Base-by-base conservation (phyloP, 35 echinoderm and acorn worm genomes). In the Chiridota heheva region DNA sequence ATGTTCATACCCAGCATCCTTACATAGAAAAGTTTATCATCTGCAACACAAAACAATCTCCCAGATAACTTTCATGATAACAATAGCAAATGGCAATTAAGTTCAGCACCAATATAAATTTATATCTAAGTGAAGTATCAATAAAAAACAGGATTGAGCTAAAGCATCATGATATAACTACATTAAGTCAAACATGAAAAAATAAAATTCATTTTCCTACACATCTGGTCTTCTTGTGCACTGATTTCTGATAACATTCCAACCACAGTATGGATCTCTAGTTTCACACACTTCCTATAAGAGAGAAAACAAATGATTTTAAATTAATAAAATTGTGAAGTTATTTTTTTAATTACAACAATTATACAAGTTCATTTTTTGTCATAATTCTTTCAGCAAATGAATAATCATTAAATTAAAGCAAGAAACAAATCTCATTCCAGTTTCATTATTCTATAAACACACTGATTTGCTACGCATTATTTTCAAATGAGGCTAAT, bases 211-310 rank as follows among this genome's bases (percentile, higher is more conserved):
- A n/a, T n/a, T n/a, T n/a, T n/a, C n/a, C n/a, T n/a, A 96, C 92
- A 68, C 55, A 57, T 90, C 39, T 59, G 82, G 88, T 53, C 58
- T 86, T 41, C 89, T 84, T 18, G 86, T 88, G 49, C 95, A 98
- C 51, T 80, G 39, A 13, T 47, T 32, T 47, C 40, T 55, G 24
- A 62, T 35, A 3, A 36, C 29, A 40, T 92, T 53, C 95, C 95
- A 98, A 26, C 95, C 95, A 78, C 95, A 98, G 40, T 98, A 98
- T 1, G 95, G 95, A 88, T 98, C 95, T 59, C 84, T 91, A 26
- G 89, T 81, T 43, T 90, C 76, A 98, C 12, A 53, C 95, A 98
- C 28, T 79, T 76, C 44, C 95, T 98, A 83, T n/a, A 53, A 82
- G 36, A 75, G 29, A 13, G 17, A 77, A 60, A 0, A 70, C 16